Base-by-base conservation (phyloP, 2,888 invertebrate genomes). In the Troides oblongomaculatus region DNA sequence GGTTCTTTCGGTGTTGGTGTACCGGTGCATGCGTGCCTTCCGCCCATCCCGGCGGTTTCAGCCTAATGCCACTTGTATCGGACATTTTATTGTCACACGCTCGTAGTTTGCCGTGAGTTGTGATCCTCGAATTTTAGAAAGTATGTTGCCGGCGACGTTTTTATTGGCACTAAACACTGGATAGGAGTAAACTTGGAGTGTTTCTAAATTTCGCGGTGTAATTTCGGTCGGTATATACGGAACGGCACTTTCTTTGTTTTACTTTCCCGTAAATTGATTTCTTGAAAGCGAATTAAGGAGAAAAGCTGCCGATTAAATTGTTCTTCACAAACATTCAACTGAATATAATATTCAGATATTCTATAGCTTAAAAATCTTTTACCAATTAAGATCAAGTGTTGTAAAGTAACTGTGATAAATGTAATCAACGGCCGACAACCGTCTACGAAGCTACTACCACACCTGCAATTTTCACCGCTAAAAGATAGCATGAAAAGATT, bases 11-110 rank as follows among this genome's bases (percentile, higher is more conserved):
- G 67, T 64, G 57, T 67, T 75, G 77, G 76, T 69, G 65, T 43
- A 59, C 17, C 25, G 72, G 72, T 76, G 76, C 80, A 84, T 90
- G 92, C 92, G 92, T 92, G 92, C 82, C 79, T 83, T 74, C 72
- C 74, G 78, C 81, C 89, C 86, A 92, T 92, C 89, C 82, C 74
- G 80, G 77, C 79, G 84, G 83, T 83, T 84, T 81, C 79, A 80
- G 85, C 82, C 86, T 87, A 89, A 89, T 86, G 85, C 89, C 90
- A 91, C 92, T 92, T 90, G 89, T 91, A 87, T 87, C 78, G 85
- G 85, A 84, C 87, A 86, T 90, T 90, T 89, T 90, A 90, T 86
- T 85, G 90, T 89, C 87, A 89, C 90, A 89, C 89, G 85, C 84
- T 82, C 81, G 81, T 84, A 77, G 81, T 84, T 87, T 83, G 80